Percentiles rank a stretch among this genome's conserved stretches.
Conservation (phyloP, 2,113 vertebrate genomes). For the Pollimyrus isidori region DNA sequence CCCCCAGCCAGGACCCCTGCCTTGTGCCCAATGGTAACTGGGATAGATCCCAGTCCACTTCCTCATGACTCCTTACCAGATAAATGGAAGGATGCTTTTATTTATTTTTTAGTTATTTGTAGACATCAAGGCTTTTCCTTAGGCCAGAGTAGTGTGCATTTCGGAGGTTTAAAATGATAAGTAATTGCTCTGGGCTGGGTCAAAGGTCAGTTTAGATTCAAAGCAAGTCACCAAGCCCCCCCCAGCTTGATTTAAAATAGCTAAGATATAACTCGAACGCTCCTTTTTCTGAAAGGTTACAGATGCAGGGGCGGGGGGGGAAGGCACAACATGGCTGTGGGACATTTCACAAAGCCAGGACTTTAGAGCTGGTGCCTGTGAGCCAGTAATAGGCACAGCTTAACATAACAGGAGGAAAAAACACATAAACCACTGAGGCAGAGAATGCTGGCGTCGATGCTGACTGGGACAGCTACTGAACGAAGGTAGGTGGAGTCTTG, state of each 20-base stretch:
- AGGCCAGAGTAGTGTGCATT: background rate
- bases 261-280: background rate
- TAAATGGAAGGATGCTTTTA: background rate
- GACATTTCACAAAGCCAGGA: background rate
- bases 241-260: background rate
- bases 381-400: background rate
- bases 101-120: background rate
- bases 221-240: background rate
- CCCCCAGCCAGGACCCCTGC: background rate
- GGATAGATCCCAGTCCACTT: background rate
- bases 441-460: too few species aligned
- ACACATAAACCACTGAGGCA: background rate
- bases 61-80: background rate
- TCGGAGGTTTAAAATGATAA: background rate
- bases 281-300: background rate
- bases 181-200: background rate
- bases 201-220: background rate
- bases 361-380: background rate
- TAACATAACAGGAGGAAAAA: background rate
- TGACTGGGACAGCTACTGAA: too few species aligned
- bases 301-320: background rate
- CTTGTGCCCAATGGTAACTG: background rate
- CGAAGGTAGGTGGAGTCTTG: too few species aligned
- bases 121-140: background rate
- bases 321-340: background rate